A percentile compares a stretch with the other conserved stretches of the same genome.
Evolutionary conservation across 1,140 invertebrate genomes (phyloP).

Genomic region (Euwallacea fornicatus): DNA sequence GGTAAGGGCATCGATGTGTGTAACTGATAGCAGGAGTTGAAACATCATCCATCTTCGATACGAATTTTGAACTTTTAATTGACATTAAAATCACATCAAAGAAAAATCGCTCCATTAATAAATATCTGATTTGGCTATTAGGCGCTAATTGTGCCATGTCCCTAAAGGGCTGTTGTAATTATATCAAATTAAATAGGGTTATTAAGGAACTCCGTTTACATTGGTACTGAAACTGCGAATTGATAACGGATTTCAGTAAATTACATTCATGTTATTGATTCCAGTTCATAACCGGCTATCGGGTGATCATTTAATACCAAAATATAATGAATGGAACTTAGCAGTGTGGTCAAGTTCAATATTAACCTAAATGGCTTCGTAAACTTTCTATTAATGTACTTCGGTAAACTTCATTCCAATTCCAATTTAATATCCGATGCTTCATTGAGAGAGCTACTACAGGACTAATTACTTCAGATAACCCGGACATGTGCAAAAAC

Average conservation of each 20-base stretch:
- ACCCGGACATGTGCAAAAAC: too few relatives aligned
- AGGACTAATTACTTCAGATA: too few relatives aligned
- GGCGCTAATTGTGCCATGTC: conserved; percentile 21
- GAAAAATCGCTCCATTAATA: conserved; percentile 16
- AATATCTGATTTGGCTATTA: conserved; percentile 26
- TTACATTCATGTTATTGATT: conserved; percentile 3
- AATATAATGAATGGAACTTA: conserved; percentile 7
- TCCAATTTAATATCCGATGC: too few relatives aligned
- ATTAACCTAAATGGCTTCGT: too few relatives aligned
- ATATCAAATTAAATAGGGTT: conserved; percentile 15
- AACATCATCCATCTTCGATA: too few relatives aligned
- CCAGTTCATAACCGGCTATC: not conserved
- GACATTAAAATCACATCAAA: not conserved
- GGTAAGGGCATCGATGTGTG: too few relatives aligned
- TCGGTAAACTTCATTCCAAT: too few relatives aligned
- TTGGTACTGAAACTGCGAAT: conserved; percentile 22
- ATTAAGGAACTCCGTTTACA: conserved; percentile 21
- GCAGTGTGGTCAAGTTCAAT: too few relatives aligned
- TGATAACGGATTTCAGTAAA: not conserved
- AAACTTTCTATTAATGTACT: too few relatives aligned
- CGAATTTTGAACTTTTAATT: not conserved
- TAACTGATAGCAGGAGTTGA: too few relatives aligned
- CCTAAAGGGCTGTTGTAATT: conserved; percentile 23
- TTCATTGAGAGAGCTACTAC: too few relatives aligned
- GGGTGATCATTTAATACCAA: not conserved